A percentile compares a stretch with the other conserved stretches of the same genome.
phyloP scores from a whole-genome alignment of 1,140 invertebrate species.

The Meloidogyne exigua region DNA sequence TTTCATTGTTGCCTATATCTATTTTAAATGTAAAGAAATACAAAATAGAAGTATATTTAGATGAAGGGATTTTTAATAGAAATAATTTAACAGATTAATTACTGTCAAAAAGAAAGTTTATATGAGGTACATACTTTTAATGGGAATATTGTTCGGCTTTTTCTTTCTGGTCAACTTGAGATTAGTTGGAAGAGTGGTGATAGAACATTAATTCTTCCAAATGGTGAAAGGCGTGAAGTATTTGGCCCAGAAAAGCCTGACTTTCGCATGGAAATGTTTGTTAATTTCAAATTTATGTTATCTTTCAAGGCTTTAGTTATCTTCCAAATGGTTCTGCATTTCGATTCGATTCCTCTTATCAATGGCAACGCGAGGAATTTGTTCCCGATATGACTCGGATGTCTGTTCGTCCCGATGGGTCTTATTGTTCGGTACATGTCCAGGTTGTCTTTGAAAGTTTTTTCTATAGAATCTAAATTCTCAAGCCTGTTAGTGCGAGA shows the following conservation, averaged over 20 bases:
- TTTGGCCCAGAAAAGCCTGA: not conserved
- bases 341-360: not conserved
- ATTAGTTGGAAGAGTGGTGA: constrained; percentile 17
- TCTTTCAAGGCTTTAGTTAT: not conserved
- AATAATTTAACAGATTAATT: constrained; percentile 3
- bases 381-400: not conserved
- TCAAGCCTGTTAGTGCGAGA: not conserved
- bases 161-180: constrained; percentile 4
- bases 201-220: constrained; percentile 1
- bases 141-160: not conserved
- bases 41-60: not conserved
- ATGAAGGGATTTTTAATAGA: not conserved
- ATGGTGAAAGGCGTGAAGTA: constrained; percentile 13
- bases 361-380: constrained; percentile 17
- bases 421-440: constrained; percentile 4
- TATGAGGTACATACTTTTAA: not conserved
- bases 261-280: constrained; percentile 22
- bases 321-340: constrained; percentile 6
- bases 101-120: not conserved
- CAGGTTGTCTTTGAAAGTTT: not conserved
- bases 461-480: too few relatives aligned
- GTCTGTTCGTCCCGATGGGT: constrained; percentile 3
- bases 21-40: not conserved
- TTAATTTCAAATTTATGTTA: not conserved
- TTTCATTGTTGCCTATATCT: not conserved